A percentile compares a stretch with the other conserved stretches of the same genome.
These are phyloP conservation scores for Bothrops jararaca DNA, from an alignment of 2,113 vertebrate species.

Conservation along the genomic window DNA sequence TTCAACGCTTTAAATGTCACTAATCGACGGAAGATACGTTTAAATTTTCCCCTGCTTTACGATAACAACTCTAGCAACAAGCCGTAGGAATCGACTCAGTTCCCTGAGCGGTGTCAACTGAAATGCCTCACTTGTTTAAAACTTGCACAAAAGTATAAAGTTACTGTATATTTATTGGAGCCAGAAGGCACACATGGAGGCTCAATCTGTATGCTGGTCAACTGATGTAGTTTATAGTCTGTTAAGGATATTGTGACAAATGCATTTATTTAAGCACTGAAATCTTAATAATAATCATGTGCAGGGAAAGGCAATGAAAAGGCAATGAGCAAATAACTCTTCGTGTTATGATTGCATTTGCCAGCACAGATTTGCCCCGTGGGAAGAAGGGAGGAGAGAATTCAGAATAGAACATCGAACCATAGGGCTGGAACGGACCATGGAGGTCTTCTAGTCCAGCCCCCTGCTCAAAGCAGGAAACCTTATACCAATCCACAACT, in stretches of 20 bases:
- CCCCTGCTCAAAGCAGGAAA: neutral
- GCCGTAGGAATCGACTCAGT: neutral
- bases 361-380: neutral
- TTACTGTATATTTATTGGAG: neutral
- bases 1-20: neutral
- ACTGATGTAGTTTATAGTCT: neutral
- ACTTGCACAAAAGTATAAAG: neutral
- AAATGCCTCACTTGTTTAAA: neutral
- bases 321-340: neutral
- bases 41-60: neutral
- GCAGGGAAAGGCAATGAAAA: no score
- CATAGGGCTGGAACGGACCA: neutral
- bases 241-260: neutral
- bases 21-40: neutral
- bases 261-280: neutral
- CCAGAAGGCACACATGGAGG: neutral
- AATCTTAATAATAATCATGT: neutral
- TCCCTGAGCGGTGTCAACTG: neutral
- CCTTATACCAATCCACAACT: neutral
- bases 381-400: neutral
- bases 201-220: neutral
- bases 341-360: neutral
- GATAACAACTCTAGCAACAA: neutral
- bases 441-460: neutral
- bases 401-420: neutral